Percentiles rank a stretch among this genome's conserved stretches.
Conservation (phyloP, 2,888 invertebrate species). For the Coleophora flavipennella region DNA sequence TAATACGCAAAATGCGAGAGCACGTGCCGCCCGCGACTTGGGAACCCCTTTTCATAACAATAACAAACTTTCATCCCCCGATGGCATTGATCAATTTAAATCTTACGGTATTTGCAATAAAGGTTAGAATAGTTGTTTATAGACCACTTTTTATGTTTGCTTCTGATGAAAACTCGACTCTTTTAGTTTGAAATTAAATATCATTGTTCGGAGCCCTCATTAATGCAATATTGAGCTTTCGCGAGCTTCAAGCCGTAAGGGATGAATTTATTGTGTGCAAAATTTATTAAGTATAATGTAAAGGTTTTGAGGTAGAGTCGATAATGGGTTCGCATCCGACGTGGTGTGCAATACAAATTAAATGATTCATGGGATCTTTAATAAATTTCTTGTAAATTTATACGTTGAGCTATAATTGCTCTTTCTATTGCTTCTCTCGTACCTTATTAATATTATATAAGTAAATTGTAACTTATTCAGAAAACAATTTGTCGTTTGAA, state of each 20-base stretch:
- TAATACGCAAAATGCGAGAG: conserved; percentile 63
- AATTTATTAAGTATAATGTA: conserved; percentile 36
- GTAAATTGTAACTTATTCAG: too few relatives aligned
- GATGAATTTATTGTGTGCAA: conserved; percentile 59
- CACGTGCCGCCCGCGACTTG: conserved; percentile 52
- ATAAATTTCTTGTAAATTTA: too few relatives aligned
- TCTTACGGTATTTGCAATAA: conserved; percentile 17
- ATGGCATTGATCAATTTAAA: conserved; percentile 9
- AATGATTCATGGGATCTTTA: too few relatives aligned
- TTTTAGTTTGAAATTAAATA: conserved; percentile 64
- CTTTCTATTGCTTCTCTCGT: too few relatives aligned
- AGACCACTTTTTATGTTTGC: conserved; percentile 10
- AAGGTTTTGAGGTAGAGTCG: background rate
- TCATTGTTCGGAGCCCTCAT: conserved; percentile 61
- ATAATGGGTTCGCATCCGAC: background rate
- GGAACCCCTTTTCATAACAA: conserved; percentile 32
- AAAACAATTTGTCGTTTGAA: too few relatives aligned
- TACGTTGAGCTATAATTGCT: too few relatives aligned
- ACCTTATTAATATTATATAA: too few relatives aligned
- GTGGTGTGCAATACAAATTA: too few relatives aligned
- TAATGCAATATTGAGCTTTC: conserved; percentile 63
- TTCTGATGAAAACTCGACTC: conserved; percentile 37
- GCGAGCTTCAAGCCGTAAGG: conserved; percentile 33
- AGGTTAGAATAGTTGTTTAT: conserved; percentile 7
- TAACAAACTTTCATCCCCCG: conserved; percentile 20